A percentile compares a stretch with the other conserved stretches of the same genome.
Conservation (phyloP, 2,113 vertebrate species). For the Rhynchomys soricoides region DNA sequence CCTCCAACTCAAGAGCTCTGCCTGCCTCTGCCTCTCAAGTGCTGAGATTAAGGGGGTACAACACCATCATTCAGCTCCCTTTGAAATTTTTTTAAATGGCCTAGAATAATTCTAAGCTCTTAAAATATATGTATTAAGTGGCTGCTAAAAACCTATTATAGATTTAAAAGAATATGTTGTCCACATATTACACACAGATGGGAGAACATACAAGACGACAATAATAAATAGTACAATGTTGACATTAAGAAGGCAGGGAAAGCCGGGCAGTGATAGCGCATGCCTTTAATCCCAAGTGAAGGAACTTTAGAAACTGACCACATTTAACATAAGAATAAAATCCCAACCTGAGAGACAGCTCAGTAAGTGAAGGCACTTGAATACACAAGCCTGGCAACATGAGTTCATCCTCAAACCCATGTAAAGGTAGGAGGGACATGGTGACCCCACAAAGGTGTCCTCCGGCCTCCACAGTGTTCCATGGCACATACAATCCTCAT, state of each 20-base stretch:
- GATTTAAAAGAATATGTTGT: neutral
- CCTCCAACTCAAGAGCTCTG: neutral
- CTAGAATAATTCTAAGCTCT: neutral
- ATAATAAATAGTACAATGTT: neutral
- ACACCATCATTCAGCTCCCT: neutral
- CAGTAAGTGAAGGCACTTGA: neutral
- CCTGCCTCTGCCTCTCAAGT: neutral
- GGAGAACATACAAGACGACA: neutral
- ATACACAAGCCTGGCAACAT: neutral
- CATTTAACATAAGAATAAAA: conserved; percentile 26
- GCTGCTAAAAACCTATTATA: conserved; percentile 21
- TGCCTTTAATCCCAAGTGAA: too few species aligned
- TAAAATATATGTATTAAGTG: neutral
- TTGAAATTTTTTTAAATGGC: conserved; percentile 37
- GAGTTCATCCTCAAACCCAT: neutral
- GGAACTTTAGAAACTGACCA: neutral
- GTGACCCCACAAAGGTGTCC: neutral
- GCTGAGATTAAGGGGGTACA: neutral
- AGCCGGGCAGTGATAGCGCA: too few species aligned
- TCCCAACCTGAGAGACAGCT: neutral
- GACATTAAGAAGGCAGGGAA: conserved; percentile 8
- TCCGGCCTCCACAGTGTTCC: neutral
- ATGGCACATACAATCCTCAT: neutral
- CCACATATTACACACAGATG: neutral
- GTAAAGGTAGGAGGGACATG: neutral